phyloP scores from a whole-genome alignment of 1,140 invertebrate genomes.

The Metopolophium dirhodum region DNA sequence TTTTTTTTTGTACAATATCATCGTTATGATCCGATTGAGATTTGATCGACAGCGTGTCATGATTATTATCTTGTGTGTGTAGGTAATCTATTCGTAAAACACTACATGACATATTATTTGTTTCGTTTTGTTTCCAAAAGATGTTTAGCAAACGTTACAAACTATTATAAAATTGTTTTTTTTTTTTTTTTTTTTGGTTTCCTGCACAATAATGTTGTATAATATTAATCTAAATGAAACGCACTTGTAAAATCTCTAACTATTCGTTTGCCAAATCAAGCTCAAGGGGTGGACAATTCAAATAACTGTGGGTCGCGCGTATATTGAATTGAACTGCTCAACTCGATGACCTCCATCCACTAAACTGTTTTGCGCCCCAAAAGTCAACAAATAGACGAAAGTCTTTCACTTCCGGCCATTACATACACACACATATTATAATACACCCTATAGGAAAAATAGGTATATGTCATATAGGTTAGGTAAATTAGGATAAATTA shows the following conservation, averaged over 20 bases:
- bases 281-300: conserved; percentile 16
- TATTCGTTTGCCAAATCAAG: background rate
- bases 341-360: background rate
- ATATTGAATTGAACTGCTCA: conserved; percentile 35
- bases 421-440: conserved; percentile 16
- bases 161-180: background rate
- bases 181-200: background rate
- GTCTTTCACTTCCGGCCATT: conserved; percentile 21
- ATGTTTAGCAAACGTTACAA: background rate
- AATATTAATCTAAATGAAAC: background rate
- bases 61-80: conserved; percentile 4
- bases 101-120: background rate
- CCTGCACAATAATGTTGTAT: background rate
- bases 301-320: conserved; percentile 8
- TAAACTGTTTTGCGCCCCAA: background rate
- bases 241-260: background rate
- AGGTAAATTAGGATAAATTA: background rate
- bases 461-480: background rate
- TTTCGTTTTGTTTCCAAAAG: background rate
- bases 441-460: background rate
- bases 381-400: background rate
- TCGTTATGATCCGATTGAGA: background rate
- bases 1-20: background rate
- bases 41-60: background rate
- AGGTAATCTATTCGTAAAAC: background rate